Base-by-base conservation (phyloP, 2,113 vertebrate species). In the Lathamus discolor region DNA sequence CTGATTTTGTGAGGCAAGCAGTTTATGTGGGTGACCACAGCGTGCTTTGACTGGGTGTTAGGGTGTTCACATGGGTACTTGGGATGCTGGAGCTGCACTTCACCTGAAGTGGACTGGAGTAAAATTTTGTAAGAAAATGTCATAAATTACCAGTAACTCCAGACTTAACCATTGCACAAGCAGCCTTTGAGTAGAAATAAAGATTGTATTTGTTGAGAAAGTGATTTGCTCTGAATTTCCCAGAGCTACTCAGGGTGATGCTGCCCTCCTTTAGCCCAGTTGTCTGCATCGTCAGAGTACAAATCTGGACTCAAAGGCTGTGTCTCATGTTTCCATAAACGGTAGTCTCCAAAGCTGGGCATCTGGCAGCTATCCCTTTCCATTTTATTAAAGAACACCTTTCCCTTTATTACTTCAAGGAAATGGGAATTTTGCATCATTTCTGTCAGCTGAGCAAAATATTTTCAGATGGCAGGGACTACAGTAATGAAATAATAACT, bases 391-490 rank as follows among this genome's bases (percentile, higher is more conserved):
- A 59, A 52, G 59, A 90, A 55, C 61, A 90, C 76, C 43, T 95
- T 95, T 51, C 39, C 23, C 19, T 74, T 94, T 92, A 83, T 88
- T 93, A 54, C 92, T 67, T 59, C 16, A 86, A 92, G 94, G 88
- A 92, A 88, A 72, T 80, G 43, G 64, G 90, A 29, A 43, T 93
- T 93, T 70, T 88, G 64, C 83, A 72, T 93, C 51, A 27, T 78
- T 97, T 83, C 83, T 95, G 67, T 86, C 64, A 16, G 3, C 85
- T n/a, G 64, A 86, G 76, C 52, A 84, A 62, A 95, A 57, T 87
- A 73, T 68, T 92, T 95, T 96, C 83, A 95, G 77, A 76, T 69
- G 83, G 51, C 74, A 54, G 84, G 94, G 83, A 76, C 35, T 29
- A 1, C 0, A 0, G 92, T 88, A 95, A 93, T 92, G 86, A 80